Evolutionary conservation across 1,140 invertebrate species (phyloP).

Genomic region (Zaprionus ornatus): DNA sequence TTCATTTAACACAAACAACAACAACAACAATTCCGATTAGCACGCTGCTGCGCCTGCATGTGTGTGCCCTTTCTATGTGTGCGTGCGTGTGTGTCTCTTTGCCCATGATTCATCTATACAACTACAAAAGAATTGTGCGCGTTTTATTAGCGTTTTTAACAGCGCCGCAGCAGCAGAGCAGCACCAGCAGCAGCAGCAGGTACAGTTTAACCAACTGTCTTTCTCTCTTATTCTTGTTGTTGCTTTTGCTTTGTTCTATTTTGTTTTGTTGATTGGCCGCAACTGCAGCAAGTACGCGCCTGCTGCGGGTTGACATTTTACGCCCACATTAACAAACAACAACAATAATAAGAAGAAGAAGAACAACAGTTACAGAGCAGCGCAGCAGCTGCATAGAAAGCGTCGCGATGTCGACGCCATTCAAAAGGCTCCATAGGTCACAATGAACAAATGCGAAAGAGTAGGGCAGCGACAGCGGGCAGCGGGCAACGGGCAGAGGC

Average conservation of each 20-base stretch:
- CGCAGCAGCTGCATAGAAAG: conserved; percentile 30
- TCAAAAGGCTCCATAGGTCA: conserved; percentile 68
- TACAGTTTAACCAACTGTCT: conserved; percentile 45
- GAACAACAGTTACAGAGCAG: conserved; percentile 1
- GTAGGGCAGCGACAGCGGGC: conserved; percentile 16
- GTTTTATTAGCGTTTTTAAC: conserved; percentile 57
- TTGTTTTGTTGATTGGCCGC: conserved; percentile 33
- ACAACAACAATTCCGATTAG: conserved; percentile 47
- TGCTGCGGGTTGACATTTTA: conserved; percentile 49
- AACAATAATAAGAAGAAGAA: conserved; percentile 4
- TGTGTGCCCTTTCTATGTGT: conserved; percentile 7
- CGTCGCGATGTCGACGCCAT: conserved; percentile 15
- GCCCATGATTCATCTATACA: conserved; percentile 56
- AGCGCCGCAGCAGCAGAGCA: conserved; percentile 25
- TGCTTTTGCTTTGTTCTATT: conserved; percentile 2
- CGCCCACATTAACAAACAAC: conserved; percentile 30
- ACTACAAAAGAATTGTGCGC: conserved; percentile 32
- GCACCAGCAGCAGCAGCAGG: conserved; percentile 40
- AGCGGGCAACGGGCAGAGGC: conserved; percentile 6
- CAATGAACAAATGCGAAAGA: conserved; percentile 22
- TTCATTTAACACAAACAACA: conserved; percentile 59
- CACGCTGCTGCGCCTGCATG: conserved; percentile 34
- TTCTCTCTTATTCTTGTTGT: conserved; percentile 2
- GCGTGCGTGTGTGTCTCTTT: conserved; percentile 28
- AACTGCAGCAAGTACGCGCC: not conserved